A percentile compares a stretch with the other conserved stretches of the same genome.
phyloP scores from a whole-genome alignment of 2,888 invertebrate species.

The Eupithecia dodoneata region DNA sequence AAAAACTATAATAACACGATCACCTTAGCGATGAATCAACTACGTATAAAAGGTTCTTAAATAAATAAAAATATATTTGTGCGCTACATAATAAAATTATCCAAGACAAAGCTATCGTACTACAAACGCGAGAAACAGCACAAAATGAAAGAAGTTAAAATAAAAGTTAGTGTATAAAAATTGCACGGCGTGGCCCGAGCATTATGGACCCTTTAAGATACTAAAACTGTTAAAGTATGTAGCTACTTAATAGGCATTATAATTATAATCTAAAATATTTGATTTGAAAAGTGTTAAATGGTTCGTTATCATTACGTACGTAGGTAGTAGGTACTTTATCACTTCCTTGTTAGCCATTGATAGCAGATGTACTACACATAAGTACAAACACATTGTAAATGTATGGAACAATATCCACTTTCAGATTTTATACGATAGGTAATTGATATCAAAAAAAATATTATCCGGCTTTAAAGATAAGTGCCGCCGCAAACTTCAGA shows the following conservation, averaged over 20 bases:
- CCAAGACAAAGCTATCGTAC: neutral
- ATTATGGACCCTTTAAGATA: neutral
- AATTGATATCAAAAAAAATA: constrained; percentile 6
- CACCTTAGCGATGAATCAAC: neutral
- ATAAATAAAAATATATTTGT: neutral
- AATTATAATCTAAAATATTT: constrained; percentile 2
- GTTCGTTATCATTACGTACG: constrained; percentile 8
- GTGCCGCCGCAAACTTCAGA: neutral
- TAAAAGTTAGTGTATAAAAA: neutral
- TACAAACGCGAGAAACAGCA: neutral
- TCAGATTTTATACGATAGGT: constrained; percentile 4
- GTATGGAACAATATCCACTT: constrained; percentile 6
- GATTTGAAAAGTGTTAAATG: neutral
- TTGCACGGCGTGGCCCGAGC: neutral
- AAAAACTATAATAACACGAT: neutral
- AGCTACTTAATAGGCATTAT: neutral
- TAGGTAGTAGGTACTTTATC: constrained; percentile 10
- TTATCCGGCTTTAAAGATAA: constrained; percentile 9
- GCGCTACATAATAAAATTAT: neutral
- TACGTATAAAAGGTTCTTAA: neutral
- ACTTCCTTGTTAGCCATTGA: constrained; percentile 16
- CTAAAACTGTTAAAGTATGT: neutral
- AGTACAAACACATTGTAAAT: neutral
- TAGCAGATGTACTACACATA: neutral
- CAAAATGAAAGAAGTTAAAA: neutral